Percentiles rank a stretch among this genome's conserved stretches.
Evolutionary conservation across 2,888 invertebrate species (phyloP).

Genomic region (Rapana venosa): DNA sequence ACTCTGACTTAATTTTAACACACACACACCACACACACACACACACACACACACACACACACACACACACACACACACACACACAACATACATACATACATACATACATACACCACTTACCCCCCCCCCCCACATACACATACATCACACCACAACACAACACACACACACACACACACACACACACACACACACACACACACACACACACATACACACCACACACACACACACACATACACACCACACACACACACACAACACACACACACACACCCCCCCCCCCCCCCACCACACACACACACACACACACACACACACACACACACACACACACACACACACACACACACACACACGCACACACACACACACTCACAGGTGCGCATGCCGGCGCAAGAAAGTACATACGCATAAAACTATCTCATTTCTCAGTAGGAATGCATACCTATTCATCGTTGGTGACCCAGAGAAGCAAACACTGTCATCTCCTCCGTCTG

Average conservation of each 20-base stretch:
- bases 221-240: too few relatives aligned
- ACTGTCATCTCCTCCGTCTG: too few relatives aligned
- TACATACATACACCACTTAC: not conserved
- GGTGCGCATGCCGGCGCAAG: not conserved
- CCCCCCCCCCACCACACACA: not conserved
- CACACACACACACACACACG: constrained; percentile 7
- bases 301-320: constrained; percentile 29
- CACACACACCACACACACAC: constrained; percentile 27
- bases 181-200: constrained; percentile 9
- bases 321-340: constrained; percentile 18
- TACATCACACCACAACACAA: too few relatives aligned
- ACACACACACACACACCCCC: too few relatives aligned
- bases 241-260: too few relatives aligned
- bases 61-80: too few relatives aligned
- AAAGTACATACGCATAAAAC: not conserved
- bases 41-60: constrained; percentile 22
- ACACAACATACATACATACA: constrained; percentile 1
- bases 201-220: constrained; percentile 3
- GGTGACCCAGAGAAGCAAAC: too few relatives aligned
- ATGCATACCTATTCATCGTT: too few relatives aligned
- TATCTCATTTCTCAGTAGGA: too few relatives aligned
- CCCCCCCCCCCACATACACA: not conserved
- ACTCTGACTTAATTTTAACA: not conserved
- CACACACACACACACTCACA: constrained; percentile 30
- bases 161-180: constrained; percentile 23